Evolutionary conservation across 2,888 invertebrate species (phyloP), one percentile per base, ranked within the genome.

Genomic region (Heteromurus nitidus): DNA sequence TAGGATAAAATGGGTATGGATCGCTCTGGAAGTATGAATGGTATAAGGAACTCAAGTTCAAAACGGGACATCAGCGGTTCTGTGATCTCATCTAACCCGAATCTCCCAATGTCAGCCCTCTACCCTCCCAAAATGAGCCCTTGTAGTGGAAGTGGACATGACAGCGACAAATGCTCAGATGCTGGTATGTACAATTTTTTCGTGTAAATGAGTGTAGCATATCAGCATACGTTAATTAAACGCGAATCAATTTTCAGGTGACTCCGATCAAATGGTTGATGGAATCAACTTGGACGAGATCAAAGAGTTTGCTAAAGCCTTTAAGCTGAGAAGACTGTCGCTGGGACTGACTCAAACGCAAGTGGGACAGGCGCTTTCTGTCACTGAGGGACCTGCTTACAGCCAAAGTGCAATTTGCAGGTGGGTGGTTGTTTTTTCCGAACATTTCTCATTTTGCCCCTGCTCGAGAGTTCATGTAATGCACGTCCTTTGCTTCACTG

Each of bases 321-420:
- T 98, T 90, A 98, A 98, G 90, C 92, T 98, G 76, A 93, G 97
- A 69, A 93, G 98, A 88, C 91, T 98, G 84, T 97, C 97, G 13
- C 91, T 98, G 86, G 98, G 98, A 74, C 92, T 98, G 83, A 98
- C 98, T 53, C 88, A 87, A 82, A 98, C 98, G 0, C 98, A 98
- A 91, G 96, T 97, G 73, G 96, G 97, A n/a, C 98, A 98, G 90
- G 97, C 98, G 50, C 91, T 98, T 13, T 97, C 96, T 85, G 95
- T 97, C 77, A 97, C 97, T 24, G 98, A 98, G 91, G 98, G 98
- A 73, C 98, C 98, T 36, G 97, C 98, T 68, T 99, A 99, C 91
- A 98, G 97, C 91, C 98, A 99, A 92, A 97, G 97, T 90, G 98
- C 98, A 88, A 99, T 99, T 90, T 99, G 98, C 95, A 96, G 98